These are phyloP conservation scores for Columba janthina DNA, from an alignment of 2,113 vertebrate genomes.

Conservation along the genomic window DNA sequence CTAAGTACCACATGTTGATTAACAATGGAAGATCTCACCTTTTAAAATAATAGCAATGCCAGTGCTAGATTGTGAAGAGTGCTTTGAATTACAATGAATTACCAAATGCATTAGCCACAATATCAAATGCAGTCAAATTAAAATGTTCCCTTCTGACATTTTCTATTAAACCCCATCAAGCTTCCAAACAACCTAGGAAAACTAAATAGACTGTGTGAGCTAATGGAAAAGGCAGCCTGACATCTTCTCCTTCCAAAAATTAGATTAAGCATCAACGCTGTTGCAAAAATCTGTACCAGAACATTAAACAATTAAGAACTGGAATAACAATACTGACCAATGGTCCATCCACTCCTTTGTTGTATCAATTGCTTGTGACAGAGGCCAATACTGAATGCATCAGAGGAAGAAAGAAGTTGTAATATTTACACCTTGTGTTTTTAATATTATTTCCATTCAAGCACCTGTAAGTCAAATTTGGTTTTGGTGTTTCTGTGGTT, in stretches of 20 bases:
- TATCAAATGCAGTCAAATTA: slow-evolving; percentile 68
- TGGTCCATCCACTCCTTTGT: background rate
- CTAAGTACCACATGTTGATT: slow-evolving; percentile 8
- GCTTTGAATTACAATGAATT: slow-evolving; percentile 52
- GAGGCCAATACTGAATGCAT: background rate
- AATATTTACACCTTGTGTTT: background rate
- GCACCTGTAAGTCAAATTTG: background rate
- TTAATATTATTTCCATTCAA: background rate
- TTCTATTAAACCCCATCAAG: slow-evolving; percentile 69
- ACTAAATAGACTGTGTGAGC: slow-evolving; percentile 51
- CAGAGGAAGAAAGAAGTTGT: background rate
- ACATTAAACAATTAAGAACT: slow-evolving; percentile 45
- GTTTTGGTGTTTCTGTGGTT: background rate
- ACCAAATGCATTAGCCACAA: slow-evolving; percentile 23
- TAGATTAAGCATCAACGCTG: slow-evolving; percentile 41
- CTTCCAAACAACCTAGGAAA: slow-evolving; percentile 56
- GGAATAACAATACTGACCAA: slow-evolving; percentile 13
- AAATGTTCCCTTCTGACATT: slow-evolving; percentile 67
- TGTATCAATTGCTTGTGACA: slow-evolving; percentile 35
- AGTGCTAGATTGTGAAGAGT: slow-evolving; percentile 8
- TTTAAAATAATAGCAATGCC: slow-evolving; percentile 45
- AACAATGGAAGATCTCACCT: slow-evolving; percentile 50
- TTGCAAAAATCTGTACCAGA: slow-evolving; percentile 34
- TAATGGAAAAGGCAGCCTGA: slow-evolving; percentile 52
- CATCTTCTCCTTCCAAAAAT: slow-evolving; percentile 53